Base-by-base conservation (phyloP, 2,113 vertebrate species). In the Ellobius talpinus region DNA sequence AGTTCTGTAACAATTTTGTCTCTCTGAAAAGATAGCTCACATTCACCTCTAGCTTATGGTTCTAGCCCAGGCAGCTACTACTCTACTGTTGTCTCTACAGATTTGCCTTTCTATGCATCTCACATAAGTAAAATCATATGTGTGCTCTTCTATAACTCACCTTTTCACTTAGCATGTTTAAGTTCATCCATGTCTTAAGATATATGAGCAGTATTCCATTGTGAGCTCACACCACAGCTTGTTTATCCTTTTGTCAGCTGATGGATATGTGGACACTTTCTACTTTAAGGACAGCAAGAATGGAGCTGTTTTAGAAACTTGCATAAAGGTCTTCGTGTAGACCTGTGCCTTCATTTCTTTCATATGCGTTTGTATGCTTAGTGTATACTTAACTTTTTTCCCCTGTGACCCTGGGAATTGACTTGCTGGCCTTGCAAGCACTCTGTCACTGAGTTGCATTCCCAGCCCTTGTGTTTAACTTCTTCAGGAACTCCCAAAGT, bases 151-250 rank as follows among this genome's bases (percentile, higher is more conserved):
- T 72, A 13, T 73, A 29, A 88, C 24, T 94, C n/a, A 58, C 58
- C 58, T 52, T 93, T 92, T 73, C 45, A 79, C 52, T 63, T 85
- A 85, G 14, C n/a, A 63, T 65, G 16, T 73, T 78, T 66, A 97
- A 89, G 65, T 73, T 78, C 33, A 78, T 77, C 55, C 55, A n/a
- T 90, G n/a, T 81, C 79, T 84, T 90, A 73, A 55, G 36, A 47
- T 85, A 33, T 36, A 5, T 81, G 33, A 81, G 26, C 74, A 50
- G 8, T 61, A 61, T 58, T 79, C 36, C 21, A 36, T 5, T 68
- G 8, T 42, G 8, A 76, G n/a, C 16, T 17, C 42, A 13, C 78
- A 50, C 19, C 33, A 42, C 16, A 72, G 61, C 89, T 74, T 68
- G 13, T 85, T 77, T 77, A 45, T 55, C 12, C 3, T 33, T 70